Conservation (phyloP, 1,140 invertebrate species). For the Homarus americanus region DNA sequence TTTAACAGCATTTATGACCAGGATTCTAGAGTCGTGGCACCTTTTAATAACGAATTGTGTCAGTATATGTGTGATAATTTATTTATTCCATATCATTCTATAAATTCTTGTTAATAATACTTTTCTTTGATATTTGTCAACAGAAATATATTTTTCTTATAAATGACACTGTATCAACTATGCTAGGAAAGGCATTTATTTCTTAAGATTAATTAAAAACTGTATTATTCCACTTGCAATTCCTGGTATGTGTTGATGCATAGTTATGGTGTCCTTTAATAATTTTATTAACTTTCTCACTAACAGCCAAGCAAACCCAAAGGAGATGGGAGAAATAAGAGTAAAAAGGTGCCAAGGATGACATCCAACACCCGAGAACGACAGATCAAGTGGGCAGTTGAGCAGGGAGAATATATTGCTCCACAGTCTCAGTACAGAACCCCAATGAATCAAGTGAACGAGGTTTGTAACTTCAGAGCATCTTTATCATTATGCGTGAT, state of each 20-base stretch:
- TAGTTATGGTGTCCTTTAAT: background rate
- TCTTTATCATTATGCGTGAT: background rate
- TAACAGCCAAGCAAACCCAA: constrained; percentile 75
- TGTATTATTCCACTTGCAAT: background rate
- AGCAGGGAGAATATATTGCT: constrained; percentile 93
- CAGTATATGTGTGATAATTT: no score
- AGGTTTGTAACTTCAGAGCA: constrained; percentile 41
- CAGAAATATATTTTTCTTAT: background rate
- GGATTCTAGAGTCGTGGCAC: no score
- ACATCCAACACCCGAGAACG: constrained; percentile 92
- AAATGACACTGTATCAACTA: background rate
- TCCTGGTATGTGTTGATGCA: background rate
- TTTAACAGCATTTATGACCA: no score
- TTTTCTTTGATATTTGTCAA: no score
- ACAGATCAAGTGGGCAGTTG: constrained; percentile 89
- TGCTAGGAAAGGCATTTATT: background rate
- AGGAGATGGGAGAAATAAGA: constrained; percentile 81
- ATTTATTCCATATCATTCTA: no score
- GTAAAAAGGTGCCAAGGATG: constrained; percentile 89
- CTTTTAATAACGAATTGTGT: no score
- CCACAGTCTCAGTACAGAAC: constrained; percentile 79
- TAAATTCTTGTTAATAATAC: no score
- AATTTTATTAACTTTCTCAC: constrained; percentile 28
- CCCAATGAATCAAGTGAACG: constrained; percentile 53
- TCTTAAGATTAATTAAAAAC: background rate